Evolutionary conservation across 30 jellyfish, hydroid and myxozoan genomes (phyloP).

Genomic region (Cassiopea xamachana): DNA sequence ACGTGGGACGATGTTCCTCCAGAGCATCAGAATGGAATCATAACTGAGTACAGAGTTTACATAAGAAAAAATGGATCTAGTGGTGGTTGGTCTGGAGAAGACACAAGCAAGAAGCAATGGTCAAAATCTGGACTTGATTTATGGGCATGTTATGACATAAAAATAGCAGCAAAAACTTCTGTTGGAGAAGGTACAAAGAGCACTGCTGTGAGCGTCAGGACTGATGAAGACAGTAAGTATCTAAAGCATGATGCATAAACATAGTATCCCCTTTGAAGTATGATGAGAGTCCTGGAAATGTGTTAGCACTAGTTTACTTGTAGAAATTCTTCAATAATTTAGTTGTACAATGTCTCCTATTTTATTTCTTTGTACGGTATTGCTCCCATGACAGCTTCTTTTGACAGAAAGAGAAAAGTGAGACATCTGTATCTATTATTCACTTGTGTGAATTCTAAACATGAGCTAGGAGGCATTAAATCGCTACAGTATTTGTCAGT

Average conservation of each 20-base stretch:
- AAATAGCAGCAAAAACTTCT: slow-evolving; percentile 51
- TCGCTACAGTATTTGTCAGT: too few species aligned
- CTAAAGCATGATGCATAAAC: too few species aligned
- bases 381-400: too few species aligned
- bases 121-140: slow-evolving; percentile 35
- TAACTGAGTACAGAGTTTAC: slow-evolving; percentile 36
- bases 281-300: too few species aligned
- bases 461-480: too few species aligned
- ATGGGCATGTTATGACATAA: slow-evolving; percentile 57
- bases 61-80: slow-evolving; percentile 1
- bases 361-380: too few species aligned
- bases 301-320: too few species aligned
- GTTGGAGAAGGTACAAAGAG: slow-evolving; percentile 61
- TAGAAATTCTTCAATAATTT: too few species aligned
- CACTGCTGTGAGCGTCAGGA: slow-evolving; percentile 20
- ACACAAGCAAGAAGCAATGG: slow-evolving; percentile 17
- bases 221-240: slow-evolving; percentile 68
- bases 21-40: slow-evolving; percentile 50
- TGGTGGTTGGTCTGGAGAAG: not conserved
- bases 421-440: too few species aligned
- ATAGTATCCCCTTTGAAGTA: not conserved
- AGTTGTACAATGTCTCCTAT: too few species aligned
- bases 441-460: too few species aligned
- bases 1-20: slow-evolving; percentile 49
- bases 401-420: too few species aligned